Percentiles rank a stretch among this genome's conserved stretches.
Conservation (phyloP, 2,797 vertebrate species). For the Syngnathus rostellatus region DNA sequence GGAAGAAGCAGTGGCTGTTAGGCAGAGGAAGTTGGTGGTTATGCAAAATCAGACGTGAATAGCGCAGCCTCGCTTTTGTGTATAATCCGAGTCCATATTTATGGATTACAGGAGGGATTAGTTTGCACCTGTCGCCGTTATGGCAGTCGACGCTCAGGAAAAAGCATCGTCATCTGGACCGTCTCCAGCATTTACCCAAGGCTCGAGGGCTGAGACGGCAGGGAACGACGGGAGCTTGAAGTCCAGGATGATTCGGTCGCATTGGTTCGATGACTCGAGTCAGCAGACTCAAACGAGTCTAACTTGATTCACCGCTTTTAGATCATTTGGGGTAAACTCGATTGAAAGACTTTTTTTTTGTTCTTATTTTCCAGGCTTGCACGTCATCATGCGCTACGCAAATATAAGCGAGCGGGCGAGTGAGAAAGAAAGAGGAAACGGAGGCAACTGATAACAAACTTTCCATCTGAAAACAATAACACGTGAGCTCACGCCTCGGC, state of each 20-base stretch:
- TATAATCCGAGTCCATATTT: conserved; percentile 48
- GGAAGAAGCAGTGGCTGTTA: conserved; percentile 9
- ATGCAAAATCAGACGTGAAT: conserved; percentile 21
- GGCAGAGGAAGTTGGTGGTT: conserved; percentile 57
- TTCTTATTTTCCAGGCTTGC: neutral
- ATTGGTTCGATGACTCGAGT: neutral
- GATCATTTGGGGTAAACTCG: too few relatives aligned
- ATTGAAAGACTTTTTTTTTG: neutral
- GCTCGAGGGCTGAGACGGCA: conserved; percentile 8
- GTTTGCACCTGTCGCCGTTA: conserved; percentile 56
- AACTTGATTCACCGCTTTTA: too few relatives aligned
- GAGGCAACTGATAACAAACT: conserved; percentile 30
- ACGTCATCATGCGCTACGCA: conserved; percentile 22
- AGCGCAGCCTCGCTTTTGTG: conserved; percentile 3
- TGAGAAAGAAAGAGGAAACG: conserved; percentile 20
- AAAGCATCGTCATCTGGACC: conserved; percentile 22
- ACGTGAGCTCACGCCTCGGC: conserved; percentile 43
- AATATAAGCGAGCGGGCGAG: conserved; percentile 22
- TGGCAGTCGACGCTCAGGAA: conserved; percentile 38
- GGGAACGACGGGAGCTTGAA: conserved; percentile 12
- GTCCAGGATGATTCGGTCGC: neutral
- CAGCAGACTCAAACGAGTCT: too few relatives aligned
- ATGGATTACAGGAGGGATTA: conserved; percentile 46
- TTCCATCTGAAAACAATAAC: conserved; percentile 52
- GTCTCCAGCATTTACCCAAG: conserved; percentile 15